Percentiles rank a stretch among this genome's conserved stretches.
Evolutionary conservation across 2,888 invertebrate species (phyloP).

Genomic region (Aphelenchoides bicaudatus): DNA sequence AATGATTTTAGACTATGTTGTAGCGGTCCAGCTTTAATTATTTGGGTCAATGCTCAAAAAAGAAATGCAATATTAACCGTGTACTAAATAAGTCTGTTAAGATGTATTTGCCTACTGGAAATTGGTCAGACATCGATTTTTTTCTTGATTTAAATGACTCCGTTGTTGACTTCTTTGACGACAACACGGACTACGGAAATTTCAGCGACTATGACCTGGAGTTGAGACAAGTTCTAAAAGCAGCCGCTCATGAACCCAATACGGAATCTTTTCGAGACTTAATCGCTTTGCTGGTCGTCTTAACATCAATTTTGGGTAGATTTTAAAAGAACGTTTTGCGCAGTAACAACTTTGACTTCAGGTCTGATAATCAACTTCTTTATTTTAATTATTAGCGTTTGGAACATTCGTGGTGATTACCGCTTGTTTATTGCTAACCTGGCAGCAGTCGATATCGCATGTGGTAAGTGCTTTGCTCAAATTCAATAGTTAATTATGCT

Average conservation of each 20-base stretch:
- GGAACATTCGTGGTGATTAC: conserved; percentile 35
- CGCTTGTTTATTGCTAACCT: conserved; percentile 50
- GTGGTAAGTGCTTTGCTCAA: conserved; percentile 29
- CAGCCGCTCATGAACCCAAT: conserved; percentile 14
- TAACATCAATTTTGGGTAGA: conserved; percentile 23
- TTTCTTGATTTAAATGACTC: not conserved
- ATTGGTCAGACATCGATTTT: not conserved
- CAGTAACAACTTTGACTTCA: too few relatives aligned
- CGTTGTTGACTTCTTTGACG: conserved; percentile 1
- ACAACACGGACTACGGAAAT: not conserved
- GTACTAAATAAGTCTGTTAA: too few relatives aligned
- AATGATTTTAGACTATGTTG: too few relatives aligned
- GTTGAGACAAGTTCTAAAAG: not conserved
- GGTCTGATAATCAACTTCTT: conserved; percentile 28
- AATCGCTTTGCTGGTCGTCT: conserved; percentile 25
- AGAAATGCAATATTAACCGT: too few relatives aligned
- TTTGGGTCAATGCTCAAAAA: too few relatives aligned
- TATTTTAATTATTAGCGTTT: conserved; percentile 24
- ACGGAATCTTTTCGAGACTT: conserved; percentile 24
- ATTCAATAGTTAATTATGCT: not conserved
- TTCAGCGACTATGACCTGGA: conserved; percentile 8
- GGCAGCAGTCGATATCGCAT: conserved; percentile 46
- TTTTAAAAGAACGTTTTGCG: too few relatives aligned
- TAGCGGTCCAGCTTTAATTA: too few relatives aligned
- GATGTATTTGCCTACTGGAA: too few relatives aligned